Conservation (phyloP, 2,888 invertebrate genomes). For the Drosophila demipolita region DNA sequence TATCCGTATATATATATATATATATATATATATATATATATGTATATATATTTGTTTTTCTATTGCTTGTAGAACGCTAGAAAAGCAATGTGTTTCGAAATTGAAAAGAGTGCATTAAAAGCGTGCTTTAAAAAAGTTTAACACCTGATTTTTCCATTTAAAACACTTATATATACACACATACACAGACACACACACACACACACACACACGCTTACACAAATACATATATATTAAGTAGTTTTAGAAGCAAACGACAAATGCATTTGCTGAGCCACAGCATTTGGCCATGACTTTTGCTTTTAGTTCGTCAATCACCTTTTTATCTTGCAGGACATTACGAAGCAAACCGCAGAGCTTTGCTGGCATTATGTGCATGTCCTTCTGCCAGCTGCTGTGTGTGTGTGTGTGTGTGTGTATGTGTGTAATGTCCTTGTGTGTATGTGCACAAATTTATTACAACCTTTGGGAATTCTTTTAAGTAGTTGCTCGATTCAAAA, state of each 20-base stretch:
- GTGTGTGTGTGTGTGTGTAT: conserved; percentile 25
- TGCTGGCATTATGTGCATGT: conserved; percentile 58
- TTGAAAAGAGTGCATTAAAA: conserved; percentile 39
- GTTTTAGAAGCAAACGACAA: conserved; percentile 50
- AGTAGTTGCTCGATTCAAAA: conserved; percentile 82
- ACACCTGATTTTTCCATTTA: conserved; percentile 12
- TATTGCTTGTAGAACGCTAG: conserved; percentile 5
- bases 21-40: neutral
- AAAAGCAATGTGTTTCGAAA: conserved; percentile 5
- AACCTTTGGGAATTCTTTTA: conserved; percentile 82
- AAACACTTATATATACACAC: neutral
- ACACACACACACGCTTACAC: conserved; percentile 1
- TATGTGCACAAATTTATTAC: conserved; percentile 81
- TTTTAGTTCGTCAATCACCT: conserved; percentile 78
- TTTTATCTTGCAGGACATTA: conserved; percentile 77
- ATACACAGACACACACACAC: neutral
- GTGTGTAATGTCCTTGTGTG: conserved; percentile 13
- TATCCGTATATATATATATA: conserved; percentile 5
- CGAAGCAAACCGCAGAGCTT: conserved; percentile 62
- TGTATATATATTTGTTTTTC: neutral
- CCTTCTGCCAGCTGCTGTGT: conserved; percentile 33
- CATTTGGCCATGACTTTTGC: conserved; percentile 77
- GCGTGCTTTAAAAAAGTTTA: conserved; percentile 11
- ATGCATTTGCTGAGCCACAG: conserved; percentile 70
- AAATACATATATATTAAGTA: conserved; percentile 8